These are phyloP conservation scores for Microctenopoma stevenorrisi DNA, from an alignment of 2,797 vertebrate genomes.

Conservation along the genomic window DNA sequence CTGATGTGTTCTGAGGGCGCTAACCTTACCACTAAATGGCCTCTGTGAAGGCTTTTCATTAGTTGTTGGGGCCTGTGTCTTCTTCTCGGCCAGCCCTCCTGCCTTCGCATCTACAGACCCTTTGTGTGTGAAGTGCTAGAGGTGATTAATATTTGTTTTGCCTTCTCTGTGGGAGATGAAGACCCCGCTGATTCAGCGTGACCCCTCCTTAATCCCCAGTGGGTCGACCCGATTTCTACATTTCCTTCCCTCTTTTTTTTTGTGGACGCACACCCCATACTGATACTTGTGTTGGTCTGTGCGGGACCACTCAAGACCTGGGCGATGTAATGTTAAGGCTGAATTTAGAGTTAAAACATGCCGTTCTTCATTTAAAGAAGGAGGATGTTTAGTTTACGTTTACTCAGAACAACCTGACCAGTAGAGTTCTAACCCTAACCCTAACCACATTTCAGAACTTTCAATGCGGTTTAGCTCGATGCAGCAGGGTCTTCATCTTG, in stretches of 20 bases:
- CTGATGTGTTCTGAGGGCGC: slow-evolving; percentile 31
- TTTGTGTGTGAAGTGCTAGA: slow-evolving; percentile 78
- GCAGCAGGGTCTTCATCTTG: slow-evolving; percentile 9
- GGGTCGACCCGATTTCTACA: slow-evolving; percentile 56
- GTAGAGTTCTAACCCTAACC: not conserved
- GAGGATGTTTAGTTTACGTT: slow-evolving; percentile 3
- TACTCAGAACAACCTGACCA: not conserved
- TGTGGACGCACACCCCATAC: slow-evolving; percentile 3
- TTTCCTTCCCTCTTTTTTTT: slow-evolving; percentile 52
- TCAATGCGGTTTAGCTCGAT: not conserved
- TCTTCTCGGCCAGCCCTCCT: slow-evolving; percentile 56
- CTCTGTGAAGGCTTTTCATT: slow-evolving; percentile 67
- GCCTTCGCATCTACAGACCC: slow-evolving; percentile 57
- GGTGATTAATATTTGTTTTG: slow-evolving; percentile 88
- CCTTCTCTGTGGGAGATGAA: slow-evolving; percentile 82
- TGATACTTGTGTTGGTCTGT: slow-evolving; percentile 20
- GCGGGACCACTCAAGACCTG: slow-evolving; percentile 18
- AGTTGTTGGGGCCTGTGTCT: slow-evolving; percentile 52
- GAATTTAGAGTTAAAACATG: slow-evolving; percentile 42
- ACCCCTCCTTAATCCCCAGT: slow-evolving; percentile 75
- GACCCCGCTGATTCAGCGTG: slow-evolving; percentile 79
- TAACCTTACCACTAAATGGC: slow-evolving; percentile 11
- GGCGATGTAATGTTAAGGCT: slow-evolving; percentile 29
- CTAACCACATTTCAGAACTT: not conserved
- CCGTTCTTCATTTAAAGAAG: too few species aligned